Evolutionary conservation across 2,797 vertebrate species (phyloP), one percentile per base, ranked within the genome.

Genomic region (Tauraco hartlaubi): DNA sequence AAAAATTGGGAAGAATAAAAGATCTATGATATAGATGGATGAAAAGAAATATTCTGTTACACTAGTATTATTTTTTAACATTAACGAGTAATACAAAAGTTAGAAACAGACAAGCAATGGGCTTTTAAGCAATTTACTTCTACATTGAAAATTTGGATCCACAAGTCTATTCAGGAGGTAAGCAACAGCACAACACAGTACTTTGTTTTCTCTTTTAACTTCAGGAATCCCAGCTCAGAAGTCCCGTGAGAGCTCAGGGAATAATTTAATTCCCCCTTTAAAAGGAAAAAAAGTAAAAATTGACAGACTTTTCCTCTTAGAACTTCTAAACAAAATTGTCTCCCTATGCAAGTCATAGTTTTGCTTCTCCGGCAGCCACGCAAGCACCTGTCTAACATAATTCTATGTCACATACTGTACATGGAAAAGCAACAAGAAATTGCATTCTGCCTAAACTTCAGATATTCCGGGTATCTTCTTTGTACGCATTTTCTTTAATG

Each of bases 221-320:
- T 94, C 75, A 80, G 54, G 72, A 96, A 92, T 74, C 5, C 31
- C 61, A 80, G 51, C 48, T 85, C 80, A 80, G 56, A 37, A 94
- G 23, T 48, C 83, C 90, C 88, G 56, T 0, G 71, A 85, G 85
- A 94, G 7, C 56, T 89, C 52, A 59, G 74, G 85, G 74, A 87
- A 95, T 95, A 92, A 94, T 94, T 92, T 78, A 90, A 83, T 92
- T 94, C 77, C 72, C 7, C 12, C 5, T 78, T 43, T 92, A 89
- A 95, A 94, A 77, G 9, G 37, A 5, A 85, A 92, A 92, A 94
- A 85, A 72, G 54, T 84, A 87, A 85, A 94, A 95, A 90, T 78
- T 43, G 25, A 77, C 66, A 88, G 28, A 21, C 54, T 78, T 93
- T 95, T 90, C n/a, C 39, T 87, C 61, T 92, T 74, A 68, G 56